phyloP scores from a whole-genome alignment of 1,140 invertebrate species.

The Ericerus pela region DNA sequence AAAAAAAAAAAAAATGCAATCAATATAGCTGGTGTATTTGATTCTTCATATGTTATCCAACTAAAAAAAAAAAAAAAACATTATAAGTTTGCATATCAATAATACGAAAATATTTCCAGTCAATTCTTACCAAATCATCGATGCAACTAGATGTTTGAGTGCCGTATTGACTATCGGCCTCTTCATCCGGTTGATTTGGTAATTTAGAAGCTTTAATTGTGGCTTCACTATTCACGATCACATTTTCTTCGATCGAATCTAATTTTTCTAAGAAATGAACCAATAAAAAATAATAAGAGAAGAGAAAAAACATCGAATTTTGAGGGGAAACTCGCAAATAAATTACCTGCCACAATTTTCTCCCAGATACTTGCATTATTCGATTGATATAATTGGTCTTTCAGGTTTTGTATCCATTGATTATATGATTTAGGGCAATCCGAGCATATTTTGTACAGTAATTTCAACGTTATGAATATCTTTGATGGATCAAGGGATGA shows the following conservation, averaged over 20 bases:
- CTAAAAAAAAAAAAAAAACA: not conserved
- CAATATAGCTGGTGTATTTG: too few relatives aligned
- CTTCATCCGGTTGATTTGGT: not conserved
- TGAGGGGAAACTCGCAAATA: not conserved
- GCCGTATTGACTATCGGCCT: not conserved
- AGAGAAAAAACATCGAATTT: not conserved
- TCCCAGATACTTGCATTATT: not conserved
- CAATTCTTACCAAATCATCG: not conserved
- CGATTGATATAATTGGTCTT: not conserved
- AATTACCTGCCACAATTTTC: not conserved
- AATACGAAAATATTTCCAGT: not conserved
- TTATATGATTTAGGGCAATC: conserved; percentile 2
- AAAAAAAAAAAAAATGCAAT: too few relatives aligned
- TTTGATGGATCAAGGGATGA: too few relatives aligned
- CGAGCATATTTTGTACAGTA: too few relatives aligned
- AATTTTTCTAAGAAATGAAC: not conserved
- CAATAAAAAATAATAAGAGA: not conserved
- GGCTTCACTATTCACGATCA: not conserved
- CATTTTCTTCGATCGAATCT: not conserved
- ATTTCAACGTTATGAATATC: too few relatives aligned
- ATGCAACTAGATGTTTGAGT: not conserved
- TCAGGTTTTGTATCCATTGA: not conserved
- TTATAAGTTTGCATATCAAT: not conserved
- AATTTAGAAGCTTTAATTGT: not conserved
- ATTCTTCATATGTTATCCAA: not conserved